Evolutionary conservation across 1,140 invertebrate genomes (phyloP).

Genomic region (Campoletis sonorensis): DNA sequence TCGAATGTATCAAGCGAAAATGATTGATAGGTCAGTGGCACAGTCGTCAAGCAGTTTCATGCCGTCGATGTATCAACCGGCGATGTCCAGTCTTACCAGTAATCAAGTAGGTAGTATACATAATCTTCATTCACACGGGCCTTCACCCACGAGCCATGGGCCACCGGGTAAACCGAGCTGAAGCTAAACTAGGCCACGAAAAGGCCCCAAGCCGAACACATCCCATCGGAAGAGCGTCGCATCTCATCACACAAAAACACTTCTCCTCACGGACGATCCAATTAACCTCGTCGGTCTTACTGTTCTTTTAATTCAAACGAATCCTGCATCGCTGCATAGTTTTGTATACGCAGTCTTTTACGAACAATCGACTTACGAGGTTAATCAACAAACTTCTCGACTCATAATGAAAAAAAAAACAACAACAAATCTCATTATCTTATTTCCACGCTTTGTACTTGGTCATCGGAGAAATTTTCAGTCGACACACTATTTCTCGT

Average conservation of each 20-base stretch:
- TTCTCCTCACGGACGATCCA: not conserved
- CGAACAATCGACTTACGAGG: too few species aligned
- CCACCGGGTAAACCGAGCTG: conserved; percentile 66
- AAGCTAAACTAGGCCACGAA: conserved; percentile 58
- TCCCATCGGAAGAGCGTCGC: conserved; percentile 14
- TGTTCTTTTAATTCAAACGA: too few species aligned
- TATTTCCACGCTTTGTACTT: not conserved
- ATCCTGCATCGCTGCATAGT: too few species aligned
- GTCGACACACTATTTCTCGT: not conserved
- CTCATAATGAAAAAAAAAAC: not conserved
- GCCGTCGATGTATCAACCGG: conserved; percentile 64
- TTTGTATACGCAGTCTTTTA: too few species aligned
- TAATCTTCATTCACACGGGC: conserved; percentile 66
- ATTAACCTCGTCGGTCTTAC: not conserved
- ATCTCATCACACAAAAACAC: conserved; percentile 1
- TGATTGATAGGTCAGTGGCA: conserved; percentile 59
- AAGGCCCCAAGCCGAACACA: conserved; percentile 27
- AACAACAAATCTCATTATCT: not conserved
- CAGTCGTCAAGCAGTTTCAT: conserved; percentile 66
- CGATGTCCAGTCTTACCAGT: conserved; percentile 62
- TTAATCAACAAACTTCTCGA: not conserved
- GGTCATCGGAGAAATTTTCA: not conserved
- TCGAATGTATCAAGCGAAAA: conserved; percentile 46
- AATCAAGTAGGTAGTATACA: conserved; percentile 67
- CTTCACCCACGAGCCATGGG: conserved; percentile 65